phyloP scores from a whole-genome alignment of 1,140 invertebrate genomes.

The Drosophila ficusphila region DNA sequence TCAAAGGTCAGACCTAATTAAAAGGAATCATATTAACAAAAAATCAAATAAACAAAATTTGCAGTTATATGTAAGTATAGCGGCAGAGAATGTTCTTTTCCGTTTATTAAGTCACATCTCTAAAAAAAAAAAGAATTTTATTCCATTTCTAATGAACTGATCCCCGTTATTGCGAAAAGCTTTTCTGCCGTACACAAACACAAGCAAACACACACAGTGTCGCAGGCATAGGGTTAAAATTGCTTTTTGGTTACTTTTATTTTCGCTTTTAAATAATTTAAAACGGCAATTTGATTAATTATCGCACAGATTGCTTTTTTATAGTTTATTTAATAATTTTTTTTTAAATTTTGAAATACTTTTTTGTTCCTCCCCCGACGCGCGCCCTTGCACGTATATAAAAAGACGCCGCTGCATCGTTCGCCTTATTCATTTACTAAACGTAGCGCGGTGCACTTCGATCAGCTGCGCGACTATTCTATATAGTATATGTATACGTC shows the following conservation, averaged over 20 bases:
- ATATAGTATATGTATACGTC: conserved; percentile 5
- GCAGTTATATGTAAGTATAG: conserved; percentile 50
- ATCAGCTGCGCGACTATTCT: conserved; percentile 1
- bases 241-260: too few species aligned
- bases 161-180: conserved; percentile 3
- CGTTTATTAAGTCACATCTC: not conserved
- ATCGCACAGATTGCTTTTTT: too few species aligned
- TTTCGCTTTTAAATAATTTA: too few species aligned
- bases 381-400: not conserved
- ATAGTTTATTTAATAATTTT: too few species aligned
- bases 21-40: not conserved
- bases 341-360: too few species aligned
- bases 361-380: not conserved
- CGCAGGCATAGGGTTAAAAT: not conserved
- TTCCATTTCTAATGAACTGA: not conserved
- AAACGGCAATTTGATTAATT: too few species aligned
- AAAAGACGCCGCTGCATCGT: not conserved
- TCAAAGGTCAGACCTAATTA: conserved; percentile 47
- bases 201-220: not conserved
- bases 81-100: not conserved
- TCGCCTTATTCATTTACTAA: not conserved
- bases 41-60: conserved; percentile 47
- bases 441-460: conserved; percentile 13
- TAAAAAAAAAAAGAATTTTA: too few species aligned
- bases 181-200: not conserved